These are phyloP conservation scores for Leptopilina clavipes DNA, from an alignment of 1,140 invertebrate species.

Conservation along the genomic window DNA sequence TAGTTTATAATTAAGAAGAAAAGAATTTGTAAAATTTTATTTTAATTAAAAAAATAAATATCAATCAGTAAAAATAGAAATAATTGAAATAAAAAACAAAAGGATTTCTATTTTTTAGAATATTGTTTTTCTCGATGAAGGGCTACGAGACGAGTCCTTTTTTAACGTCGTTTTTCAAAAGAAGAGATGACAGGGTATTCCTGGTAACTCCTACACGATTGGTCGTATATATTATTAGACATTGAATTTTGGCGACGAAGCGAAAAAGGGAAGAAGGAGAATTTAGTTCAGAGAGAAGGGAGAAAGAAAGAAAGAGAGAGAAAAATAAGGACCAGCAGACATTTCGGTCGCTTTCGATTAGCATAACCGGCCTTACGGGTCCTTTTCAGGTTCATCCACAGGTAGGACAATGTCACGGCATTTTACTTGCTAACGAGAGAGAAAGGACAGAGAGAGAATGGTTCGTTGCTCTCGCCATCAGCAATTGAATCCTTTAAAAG, in stretches of 20 bases:
- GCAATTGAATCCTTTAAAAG: constrained; percentile 33
- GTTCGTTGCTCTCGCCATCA: constrained; percentile 45
- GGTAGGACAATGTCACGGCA: constrained; percentile 56
- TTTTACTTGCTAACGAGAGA: constrained; percentile 59
- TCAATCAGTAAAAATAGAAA: too few relatives aligned
- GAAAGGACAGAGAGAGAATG: constrained; percentile 44
- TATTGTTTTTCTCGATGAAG: too few relatives aligned
- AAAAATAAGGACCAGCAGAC: constrained; percentile 54
- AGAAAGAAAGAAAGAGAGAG: neutral
- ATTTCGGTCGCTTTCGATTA: constrained; percentile 58
- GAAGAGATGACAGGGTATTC: neutral
- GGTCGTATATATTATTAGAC: constrained; percentile 31
- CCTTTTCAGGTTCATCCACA: constrained; percentile 57
- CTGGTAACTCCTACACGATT: constrained; percentile 27
- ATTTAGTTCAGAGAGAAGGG: constrained; percentile 20
- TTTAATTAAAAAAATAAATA: too few relatives aligned
- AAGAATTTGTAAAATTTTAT: too few relatives aligned
- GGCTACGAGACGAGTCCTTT: too few relatives aligned
- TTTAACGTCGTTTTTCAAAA: neutral
- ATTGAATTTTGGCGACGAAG: constrained; percentile 29
- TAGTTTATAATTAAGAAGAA: too few relatives aligned
- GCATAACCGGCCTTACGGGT: constrained; percentile 65
- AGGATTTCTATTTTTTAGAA: too few relatives aligned
- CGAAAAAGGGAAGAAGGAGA: constrained; percentile 26
- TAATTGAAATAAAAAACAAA: too few relatives aligned